Percentiles rank a stretch among this genome's conserved stretches.
phyloP scores from a whole-genome alignment of 2,888 invertebrate species.

The Odontothrips loti region DNA sequence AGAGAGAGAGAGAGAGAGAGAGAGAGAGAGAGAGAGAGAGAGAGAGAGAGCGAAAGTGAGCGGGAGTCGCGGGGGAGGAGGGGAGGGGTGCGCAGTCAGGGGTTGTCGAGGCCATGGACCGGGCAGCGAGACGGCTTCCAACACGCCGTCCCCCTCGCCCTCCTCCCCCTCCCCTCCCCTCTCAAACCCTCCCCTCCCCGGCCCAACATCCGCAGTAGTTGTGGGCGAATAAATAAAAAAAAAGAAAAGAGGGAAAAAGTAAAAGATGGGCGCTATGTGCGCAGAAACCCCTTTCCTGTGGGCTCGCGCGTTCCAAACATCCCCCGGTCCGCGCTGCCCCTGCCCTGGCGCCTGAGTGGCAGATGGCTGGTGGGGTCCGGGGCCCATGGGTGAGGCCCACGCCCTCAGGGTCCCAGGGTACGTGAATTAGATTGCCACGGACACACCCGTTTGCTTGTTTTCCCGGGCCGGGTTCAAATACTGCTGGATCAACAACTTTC shows the following conservation, averaged over 20 bases:
- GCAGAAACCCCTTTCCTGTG: neutral
- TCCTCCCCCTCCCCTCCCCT: neutral
- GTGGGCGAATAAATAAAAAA: neutral
- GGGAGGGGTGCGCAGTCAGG: neutral
- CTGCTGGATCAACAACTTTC: no score
- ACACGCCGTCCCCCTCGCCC: neutral
- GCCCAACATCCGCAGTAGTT: neutral
- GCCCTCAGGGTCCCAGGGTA: no score
- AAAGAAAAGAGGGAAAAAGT: neutral
- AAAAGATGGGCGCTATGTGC: neutral
- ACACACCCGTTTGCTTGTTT: no score
- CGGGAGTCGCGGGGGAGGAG: neutral
- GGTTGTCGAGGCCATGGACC: slow-evolving; percentile 6
- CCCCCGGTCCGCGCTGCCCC: no score
- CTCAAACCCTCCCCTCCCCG: neutral
- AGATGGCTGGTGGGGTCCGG: no score
- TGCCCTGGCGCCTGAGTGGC: no score
- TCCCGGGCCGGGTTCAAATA: no score
- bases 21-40: neutral
- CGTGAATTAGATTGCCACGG: no score
- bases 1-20: neutral
- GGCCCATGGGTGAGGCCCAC: no score
- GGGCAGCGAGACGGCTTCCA: neutral
- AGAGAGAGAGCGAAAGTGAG: neutral
- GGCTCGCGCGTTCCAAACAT: neutral